Evolutionary conservation across 2,113 vertebrate species (phyloP), one percentile per base, ranked within the genome.

Genomic region (Cyprinus carpio): DNA sequence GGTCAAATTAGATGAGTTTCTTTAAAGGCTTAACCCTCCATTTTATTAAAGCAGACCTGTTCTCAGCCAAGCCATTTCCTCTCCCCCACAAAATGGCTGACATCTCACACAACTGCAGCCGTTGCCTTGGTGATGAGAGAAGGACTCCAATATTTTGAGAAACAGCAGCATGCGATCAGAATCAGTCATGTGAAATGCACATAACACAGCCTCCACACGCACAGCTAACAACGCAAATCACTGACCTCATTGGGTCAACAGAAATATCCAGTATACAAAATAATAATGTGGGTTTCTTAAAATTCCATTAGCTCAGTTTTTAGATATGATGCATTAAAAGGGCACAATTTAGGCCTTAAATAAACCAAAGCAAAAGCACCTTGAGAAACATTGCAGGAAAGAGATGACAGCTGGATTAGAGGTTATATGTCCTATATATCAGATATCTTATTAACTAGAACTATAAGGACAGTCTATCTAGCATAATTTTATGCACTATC

Each of bases 91-190:
- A 90, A 90, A 90, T 90, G 89, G 87, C 87, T 4, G 87, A 51
- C 37, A 75, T 60, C 86, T 82, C 79, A 56, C 74, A 87, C 85
- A 49, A 69, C 87, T 89, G 89, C 81, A 86, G 51, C 25, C 67
- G 89, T 90, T 90, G 87, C 88, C 89, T 81, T 82, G 87, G 88
- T 67, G 81, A 90, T 84, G 60, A 85, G 76, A 84, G 81, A 84
- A 85, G 62, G 56, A 79, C 78, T 18, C n/a, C 29, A 29, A 77
- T 84, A 78, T 81, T 76, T 78, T 83, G 65, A 81, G 85, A 87
- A 72, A 12, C 51, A 37, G 87, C 64, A 83, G 79, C 76, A n/a
- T 51, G 49, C n/a, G 9, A 18, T 81, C 23, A 16, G 34, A 65
- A 40, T 40, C 81, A 54, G 74, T 85, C 27, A 80, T 54, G 49